These are phyloP conservation scores for Epinotia nisella DNA, from an alignment of 2,888 invertebrate genomes.

Conservation along the genomic window DNA sequence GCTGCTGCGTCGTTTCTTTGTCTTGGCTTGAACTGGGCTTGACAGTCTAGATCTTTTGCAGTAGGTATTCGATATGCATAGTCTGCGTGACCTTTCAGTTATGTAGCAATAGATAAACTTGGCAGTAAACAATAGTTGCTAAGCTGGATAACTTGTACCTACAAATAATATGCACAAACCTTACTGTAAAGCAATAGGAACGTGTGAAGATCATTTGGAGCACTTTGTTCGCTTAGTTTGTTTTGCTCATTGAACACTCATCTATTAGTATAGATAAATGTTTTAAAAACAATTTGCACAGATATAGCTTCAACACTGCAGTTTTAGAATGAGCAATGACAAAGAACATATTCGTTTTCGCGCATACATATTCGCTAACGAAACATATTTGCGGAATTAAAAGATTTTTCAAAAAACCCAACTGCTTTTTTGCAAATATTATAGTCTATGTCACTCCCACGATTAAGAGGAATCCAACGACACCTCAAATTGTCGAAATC, in stretches of 20 bases:
- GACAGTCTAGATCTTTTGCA: neutral
- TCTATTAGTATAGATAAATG: no score
- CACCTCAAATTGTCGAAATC: no score
- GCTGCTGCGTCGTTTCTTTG: no score
- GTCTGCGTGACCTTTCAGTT: neutral
- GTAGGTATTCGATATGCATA: neutral
- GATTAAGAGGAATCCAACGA: no score
- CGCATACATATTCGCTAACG: constrained; percentile 5
- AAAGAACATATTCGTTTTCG: neutral
- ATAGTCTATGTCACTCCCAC: no score
- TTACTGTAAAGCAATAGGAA: neutral
- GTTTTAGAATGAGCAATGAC: neutral
- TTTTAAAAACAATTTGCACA: neutral
- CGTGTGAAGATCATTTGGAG: neutral
- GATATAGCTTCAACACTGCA: neutral
- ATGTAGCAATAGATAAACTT: neutral
- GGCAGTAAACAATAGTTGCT: neutral
- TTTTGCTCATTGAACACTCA: no score
- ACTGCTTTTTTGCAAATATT: no score
- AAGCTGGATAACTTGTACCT: neutral
- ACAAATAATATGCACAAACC: neutral
- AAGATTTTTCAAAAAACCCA: no score
- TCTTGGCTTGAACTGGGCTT: no score
- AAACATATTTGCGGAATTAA: constrained; percentile 32
- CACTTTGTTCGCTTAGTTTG: neutral